Conservation (phyloP, 2,797 vertebrate species). For the Lates japonicus region DNA sequence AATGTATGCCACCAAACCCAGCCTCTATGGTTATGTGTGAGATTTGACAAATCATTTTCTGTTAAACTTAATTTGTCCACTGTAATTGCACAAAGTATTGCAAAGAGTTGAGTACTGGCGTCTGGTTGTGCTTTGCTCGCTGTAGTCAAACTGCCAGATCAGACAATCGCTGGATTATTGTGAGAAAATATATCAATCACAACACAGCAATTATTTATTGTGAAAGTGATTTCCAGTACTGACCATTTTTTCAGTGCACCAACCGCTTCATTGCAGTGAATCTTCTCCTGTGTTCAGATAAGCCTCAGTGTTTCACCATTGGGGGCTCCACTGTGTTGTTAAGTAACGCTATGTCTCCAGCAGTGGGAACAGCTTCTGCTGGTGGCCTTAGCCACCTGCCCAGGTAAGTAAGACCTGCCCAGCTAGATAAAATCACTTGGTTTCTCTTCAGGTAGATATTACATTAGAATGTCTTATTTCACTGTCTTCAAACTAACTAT, state of each 20-base stretch:
- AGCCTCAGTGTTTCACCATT: not conserved
- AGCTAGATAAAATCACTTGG: too few relatives aligned
- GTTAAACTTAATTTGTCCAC: not conserved
- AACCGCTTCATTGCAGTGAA: not conserved
- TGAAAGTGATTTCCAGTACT: not conserved
- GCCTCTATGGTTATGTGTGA: slow-evolving; percentile 15
- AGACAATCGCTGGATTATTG: not conserved
- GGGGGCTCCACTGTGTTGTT: not conserved
- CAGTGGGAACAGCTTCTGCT: not conserved
- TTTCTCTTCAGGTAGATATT: too few relatives aligned
- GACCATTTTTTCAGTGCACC: not conserved
- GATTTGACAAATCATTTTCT: not conserved
- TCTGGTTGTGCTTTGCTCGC: not conserved
- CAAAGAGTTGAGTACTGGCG: not conserved
- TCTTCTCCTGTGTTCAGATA: not conserved
- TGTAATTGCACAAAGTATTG: not conserved
- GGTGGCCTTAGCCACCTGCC: too few relatives aligned
- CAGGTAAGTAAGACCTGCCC: too few relatives aligned
- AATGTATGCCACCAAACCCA: not conserved
- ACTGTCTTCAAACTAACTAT: too few relatives aligned
- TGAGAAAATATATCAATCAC: not conserved
- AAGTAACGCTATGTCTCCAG: not conserved
- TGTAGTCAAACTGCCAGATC: not conserved
- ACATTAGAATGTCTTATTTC: too few relatives aligned
- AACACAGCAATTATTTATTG: not conserved